Evolutionary conservation across 2,797 vertebrate species (phyloP), one percentile per base, ranked within the genome.

Genomic region (Mus minutoides): DNA sequence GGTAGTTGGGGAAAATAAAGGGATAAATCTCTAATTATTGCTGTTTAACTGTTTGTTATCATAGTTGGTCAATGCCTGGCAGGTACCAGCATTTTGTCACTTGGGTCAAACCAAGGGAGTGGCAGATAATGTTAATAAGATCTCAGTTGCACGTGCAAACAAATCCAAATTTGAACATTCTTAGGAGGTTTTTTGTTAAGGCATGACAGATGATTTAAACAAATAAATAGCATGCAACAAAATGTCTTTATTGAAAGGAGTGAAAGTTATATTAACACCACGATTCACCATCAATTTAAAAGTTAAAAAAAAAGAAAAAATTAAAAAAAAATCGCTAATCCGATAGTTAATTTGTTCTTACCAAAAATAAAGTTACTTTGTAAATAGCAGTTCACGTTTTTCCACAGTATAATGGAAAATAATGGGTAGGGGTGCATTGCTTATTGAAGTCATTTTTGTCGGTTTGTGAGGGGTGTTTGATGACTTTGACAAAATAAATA

Each of bases 391-490:
- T 98, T 99, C 98, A 99, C 98, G 97, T 99, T 99, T 98, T 99
- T 99, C 98, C 99, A 99, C 99, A 99, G 86, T 99, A 99, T 99
- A 99, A 98, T 98, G 97, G 96, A 97, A 98, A 98, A 98, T 98
- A 98, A 98, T 99, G 99, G 98, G 98, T 99, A 99, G 99, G 99
- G 99, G 99, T 99, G 99, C 99, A 99, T 99, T 99, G 99, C 99
- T 99, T 99, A 99, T 98, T 98, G 99, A 99, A 99, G 99, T 99
- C 99, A 97, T 97, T 99, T 99, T 99, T 98, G 99, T 99, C 98
- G 99, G 99, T 99, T 98, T 99, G 99, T 99, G 99, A 99, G 99
- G 99, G 99, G 99, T 99, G 99, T 99, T 99, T 99, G 98, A 99
- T 98, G 98, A 98, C 96, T 98, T 99, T 98, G 99, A 99, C 99